These are phyloP conservation scores for Rutpela maculata DNA, from an alignment of 2,888 invertebrate species.

Conservation along the genomic window DNA sequence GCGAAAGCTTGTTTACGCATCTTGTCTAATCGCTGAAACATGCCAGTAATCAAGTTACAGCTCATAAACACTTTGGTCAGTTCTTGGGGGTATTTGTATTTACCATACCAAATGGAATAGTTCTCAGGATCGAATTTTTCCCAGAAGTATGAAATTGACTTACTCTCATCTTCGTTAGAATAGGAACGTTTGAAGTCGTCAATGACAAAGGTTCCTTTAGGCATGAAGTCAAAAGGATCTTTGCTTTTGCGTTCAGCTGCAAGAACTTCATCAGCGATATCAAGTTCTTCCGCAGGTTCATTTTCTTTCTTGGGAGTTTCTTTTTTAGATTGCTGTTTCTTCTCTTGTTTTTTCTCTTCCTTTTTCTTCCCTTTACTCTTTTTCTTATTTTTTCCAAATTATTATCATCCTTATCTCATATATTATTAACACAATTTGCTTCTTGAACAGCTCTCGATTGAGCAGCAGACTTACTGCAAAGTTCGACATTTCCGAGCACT, in stretches of 20 bases:
- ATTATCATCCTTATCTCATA: too few species aligned
- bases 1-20: constrained; percentile 98
- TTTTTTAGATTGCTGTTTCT: constrained; percentile 75
- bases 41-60: constrained; percentile 97
- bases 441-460: constrained; percentile 78
- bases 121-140: constrained; percentile 96
- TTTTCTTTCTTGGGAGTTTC: constrained; percentile 75
- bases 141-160: constrained; percentile 98
- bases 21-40: constrained; percentile 98
- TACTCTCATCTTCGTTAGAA: constrained; percentile 95
- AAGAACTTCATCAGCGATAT: constrained; percentile 81
- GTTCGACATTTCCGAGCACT: constrained; percentile 81
- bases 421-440: too few species aligned
- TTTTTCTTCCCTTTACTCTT: constrained; percentile 65
- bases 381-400: too few species aligned
- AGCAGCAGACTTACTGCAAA: constrained; percentile 88
- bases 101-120: constrained; percentile 97
- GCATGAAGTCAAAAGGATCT: constrained; percentile 93
- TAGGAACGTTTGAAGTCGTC: constrained; percentile 98
- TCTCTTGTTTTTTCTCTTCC: constrained; percentile 71
- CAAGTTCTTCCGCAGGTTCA: constrained; percentile 79
- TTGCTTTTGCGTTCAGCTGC: constrained; percentile 89
- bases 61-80: constrained; percentile 90
- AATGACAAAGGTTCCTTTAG: constrained; percentile 94
- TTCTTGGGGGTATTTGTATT: constrained; percentile 97